phyloP scores from a whole-genome alignment of 2,797 vertebrate species.

The Diglossa cyanea region DNA sequence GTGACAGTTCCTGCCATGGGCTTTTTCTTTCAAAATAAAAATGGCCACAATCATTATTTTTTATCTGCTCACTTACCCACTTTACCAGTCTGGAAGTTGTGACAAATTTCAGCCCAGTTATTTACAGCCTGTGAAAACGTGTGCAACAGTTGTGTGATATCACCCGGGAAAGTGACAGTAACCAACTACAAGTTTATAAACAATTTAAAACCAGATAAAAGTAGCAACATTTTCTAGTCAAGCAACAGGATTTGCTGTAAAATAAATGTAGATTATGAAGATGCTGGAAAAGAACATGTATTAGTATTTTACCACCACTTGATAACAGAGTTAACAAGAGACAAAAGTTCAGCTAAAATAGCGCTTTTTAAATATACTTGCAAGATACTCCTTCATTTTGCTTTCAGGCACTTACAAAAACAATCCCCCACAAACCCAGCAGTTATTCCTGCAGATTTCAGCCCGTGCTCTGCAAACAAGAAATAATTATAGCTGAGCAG shows the following conservation, averaged over 20 bases:
- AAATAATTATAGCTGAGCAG: slow-evolving; percentile 23
- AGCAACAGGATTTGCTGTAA: neutral
- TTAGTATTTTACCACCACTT: neutral
- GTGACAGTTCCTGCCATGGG: neutral
- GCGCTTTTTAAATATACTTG: slow-evolving; percentile 32
- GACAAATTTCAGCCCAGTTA: neutral
- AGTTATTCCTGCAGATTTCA: slow-evolving; percentile 30
- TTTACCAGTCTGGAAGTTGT: neutral
- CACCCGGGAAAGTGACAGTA: neutral
- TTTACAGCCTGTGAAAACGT: neutral
- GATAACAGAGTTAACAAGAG: neutral
- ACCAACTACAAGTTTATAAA: neutral
- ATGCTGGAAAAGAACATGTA: neutral
- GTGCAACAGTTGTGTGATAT: neutral
- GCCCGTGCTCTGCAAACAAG: neutral
- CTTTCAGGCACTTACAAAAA: neutral
- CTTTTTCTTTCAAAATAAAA: neutral
- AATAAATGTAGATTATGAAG: neutral
- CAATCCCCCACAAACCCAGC: neutral
- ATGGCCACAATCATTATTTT: neutral
- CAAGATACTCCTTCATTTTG: slow-evolving; percentile 35
- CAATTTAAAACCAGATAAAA: neutral
- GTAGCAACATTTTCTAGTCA: neutral
- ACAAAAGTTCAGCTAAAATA: slow-evolving; percentile 41
- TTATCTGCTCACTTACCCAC: neutral